Evolutionary conservation across 2,888 invertebrate species (phyloP).

Genomic region (Chydorus sphaericus): DNA sequence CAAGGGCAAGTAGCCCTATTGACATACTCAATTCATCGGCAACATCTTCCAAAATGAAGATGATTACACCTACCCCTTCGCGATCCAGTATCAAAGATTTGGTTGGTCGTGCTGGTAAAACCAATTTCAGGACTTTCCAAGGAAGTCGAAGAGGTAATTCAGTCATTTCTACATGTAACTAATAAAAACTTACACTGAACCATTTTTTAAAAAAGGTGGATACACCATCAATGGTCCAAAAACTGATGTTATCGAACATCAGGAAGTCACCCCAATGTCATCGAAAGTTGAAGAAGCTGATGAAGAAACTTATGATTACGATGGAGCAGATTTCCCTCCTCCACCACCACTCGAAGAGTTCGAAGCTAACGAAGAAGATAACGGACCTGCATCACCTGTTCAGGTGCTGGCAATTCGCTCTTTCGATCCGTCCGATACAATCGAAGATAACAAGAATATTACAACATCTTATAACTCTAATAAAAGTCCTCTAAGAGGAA

Average conservation of each 20-base stretch:
- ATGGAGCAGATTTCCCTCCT: neutral
- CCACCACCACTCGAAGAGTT: neutral
- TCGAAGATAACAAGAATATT: too few relatives aligned
- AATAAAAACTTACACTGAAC: too few relatives aligned
- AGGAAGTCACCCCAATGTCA: neutral
- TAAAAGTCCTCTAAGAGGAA: too few relatives aligned
- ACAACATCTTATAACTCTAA: too few relatives aligned
- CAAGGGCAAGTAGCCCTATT: neutral
- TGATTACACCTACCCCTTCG: neutral
- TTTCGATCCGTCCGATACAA: too few relatives aligned
- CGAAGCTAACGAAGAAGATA: too few relatives aligned
- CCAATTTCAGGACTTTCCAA: conserved; percentile 3
- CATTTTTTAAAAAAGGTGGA: too few relatives aligned
- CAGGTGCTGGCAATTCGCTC: conserved; percentile 1
- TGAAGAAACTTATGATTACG: neutral
- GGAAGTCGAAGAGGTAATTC: neutral
- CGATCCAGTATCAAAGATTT: neutral
- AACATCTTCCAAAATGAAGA: too few relatives aligned
- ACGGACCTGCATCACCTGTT: too few relatives aligned
- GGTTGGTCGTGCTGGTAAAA: neutral
- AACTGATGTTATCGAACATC: neutral
- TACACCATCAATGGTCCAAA: conserved; percentile 7
- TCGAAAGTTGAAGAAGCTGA: neutral
- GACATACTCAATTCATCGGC: too few relatives aligned
- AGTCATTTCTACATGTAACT: too few relatives aligned